Evolutionary conservation across 2,888 invertebrate species (phyloP).

Genomic region (Cheilosia variabilis): DNA sequence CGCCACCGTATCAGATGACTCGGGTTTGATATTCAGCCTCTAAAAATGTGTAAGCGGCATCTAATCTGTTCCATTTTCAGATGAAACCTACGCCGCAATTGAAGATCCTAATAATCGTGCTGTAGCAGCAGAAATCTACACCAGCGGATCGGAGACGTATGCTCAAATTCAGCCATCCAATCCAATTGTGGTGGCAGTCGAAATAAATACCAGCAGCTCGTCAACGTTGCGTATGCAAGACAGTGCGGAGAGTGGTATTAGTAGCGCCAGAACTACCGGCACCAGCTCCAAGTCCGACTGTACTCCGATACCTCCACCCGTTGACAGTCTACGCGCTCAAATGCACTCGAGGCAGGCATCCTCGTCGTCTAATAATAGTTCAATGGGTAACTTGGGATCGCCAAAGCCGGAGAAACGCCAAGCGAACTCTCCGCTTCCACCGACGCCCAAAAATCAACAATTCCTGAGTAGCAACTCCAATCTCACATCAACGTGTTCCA

Average conservation of each 20-base stretch:
- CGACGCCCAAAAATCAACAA: conserved; percentile 86
- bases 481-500: conserved; percentile 80
- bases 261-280: conserved; percentile 45
- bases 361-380: conserved; percentile 88
- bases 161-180: conserved; percentile 90
- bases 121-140: conserved; percentile 86
- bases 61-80: conserved; percentile 82
- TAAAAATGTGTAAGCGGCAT: background rate
- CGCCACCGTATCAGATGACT: conserved; percentile 96
- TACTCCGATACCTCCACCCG: conserved; percentile 85
- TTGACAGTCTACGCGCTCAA: conserved; percentile 86
- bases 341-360: conserved; percentile 84
- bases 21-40: conserved; percentile 85
- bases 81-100: conserved; percentile 96
- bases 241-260: conserved; percentile 50
- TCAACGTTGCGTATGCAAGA: conserved; percentile 56
- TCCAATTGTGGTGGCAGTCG: conserved; percentile 82
- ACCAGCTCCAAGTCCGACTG: conserved; percentile 51
- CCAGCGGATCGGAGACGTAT: conserved; percentile 93
- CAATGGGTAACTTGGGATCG: conserved; percentile 90
- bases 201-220: conserved; percentile 81
- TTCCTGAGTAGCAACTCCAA: conserved; percentile 80
- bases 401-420: conserved; percentile 95
- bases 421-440: conserved; percentile 94
- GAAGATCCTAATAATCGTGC: conserved; percentile 87